Base-by-base conservation (phyloP, 2,113 vertebrate species). In the Pseudorhombus dupliciocellatus region DNA sequence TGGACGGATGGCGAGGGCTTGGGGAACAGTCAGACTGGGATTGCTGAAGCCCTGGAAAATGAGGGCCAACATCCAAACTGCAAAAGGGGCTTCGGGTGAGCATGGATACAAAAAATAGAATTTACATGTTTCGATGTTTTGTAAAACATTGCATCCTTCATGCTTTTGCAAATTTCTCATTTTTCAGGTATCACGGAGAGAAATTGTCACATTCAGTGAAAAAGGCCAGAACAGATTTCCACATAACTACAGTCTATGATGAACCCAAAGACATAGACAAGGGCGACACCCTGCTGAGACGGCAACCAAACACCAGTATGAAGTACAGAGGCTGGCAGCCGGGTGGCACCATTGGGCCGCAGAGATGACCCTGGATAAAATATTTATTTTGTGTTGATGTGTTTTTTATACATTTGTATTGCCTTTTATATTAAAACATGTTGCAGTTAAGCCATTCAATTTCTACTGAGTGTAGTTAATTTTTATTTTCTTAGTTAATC, bases 11-110 rank as follows among this genome's bases (percentile, higher is more conserved):
- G 98, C 12, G 92, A 93, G 56, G 96, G 97, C 0, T 91, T 99
- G 42, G 98, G 98, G 0, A 92, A 91, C 91, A 94, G 85, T 75
- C 94, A 92, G 66, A 69, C 80, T 0, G 98, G 98, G 16, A 95
- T 97, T 21, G 56, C 95, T 0, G 95, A 98, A 58, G 97, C 97
- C 3, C 89, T 98, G 73, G 96, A 95, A 26, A 94, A 87, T 0
- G 96, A 99, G 0, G 98, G 97, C 0, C 97, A 98, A 90, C 92
- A 97, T 88, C 98, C 98, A 21, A 92, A 90, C 46, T 99, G 97
- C 89, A 99, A 96, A 87, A 94, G 94, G 79, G 98, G 98, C n/a
- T 93, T 99, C 70, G 98, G 98, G 98, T 99, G 46, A 92, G 96
- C 75, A 52, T 69, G 6, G 77, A 56, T 8, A 34, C 4, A 15